Conservation (phyloP, 2,113 vertebrate genomes). For the Scomber scombrus region DNA sequence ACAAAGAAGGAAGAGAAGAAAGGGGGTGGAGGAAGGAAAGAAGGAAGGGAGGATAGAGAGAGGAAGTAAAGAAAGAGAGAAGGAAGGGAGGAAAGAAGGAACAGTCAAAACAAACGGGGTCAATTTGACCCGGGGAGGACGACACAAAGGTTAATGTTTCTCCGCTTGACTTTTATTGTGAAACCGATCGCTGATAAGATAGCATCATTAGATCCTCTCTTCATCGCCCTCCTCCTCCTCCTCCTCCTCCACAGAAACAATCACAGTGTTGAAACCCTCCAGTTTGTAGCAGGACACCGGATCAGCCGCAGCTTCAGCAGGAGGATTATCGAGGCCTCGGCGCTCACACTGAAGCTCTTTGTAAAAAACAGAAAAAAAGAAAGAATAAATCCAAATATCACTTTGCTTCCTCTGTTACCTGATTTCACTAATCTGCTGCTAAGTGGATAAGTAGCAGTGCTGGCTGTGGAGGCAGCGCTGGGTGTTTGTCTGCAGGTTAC, state of each 20-base stretch:
- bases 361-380: slow-evolving; percentile 12
- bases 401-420: slow-evolving; percentile 48
- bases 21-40: no score
- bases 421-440: slow-evolving; percentile 57
- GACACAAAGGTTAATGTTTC: not conserved
- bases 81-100: no score
- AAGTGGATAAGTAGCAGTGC: slow-evolving; percentile 49
- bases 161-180: not conserved
- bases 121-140: no score
- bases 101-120: no score
- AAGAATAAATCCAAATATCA: slow-evolving; percentile 18
- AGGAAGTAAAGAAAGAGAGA: no score
- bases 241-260: not conserved
- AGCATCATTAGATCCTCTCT: not conserved
- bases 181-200: slow-evolving; percentile 34
- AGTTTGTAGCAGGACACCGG: no score
- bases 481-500: not conserved
- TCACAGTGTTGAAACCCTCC: no score
- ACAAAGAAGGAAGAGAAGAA: no score
- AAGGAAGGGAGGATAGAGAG: no score
- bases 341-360: slow-evolving; percentile 50
- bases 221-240: not conserved
- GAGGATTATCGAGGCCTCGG: slow-evolving; percentile 35
- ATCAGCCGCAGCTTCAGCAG: not conserved
- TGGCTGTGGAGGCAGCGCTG: not conserved